Evolutionary conservation across 2,797 vertebrate genomes (phyloP).

Genomic region (Xiphorhynchus erythropygius): DNA sequence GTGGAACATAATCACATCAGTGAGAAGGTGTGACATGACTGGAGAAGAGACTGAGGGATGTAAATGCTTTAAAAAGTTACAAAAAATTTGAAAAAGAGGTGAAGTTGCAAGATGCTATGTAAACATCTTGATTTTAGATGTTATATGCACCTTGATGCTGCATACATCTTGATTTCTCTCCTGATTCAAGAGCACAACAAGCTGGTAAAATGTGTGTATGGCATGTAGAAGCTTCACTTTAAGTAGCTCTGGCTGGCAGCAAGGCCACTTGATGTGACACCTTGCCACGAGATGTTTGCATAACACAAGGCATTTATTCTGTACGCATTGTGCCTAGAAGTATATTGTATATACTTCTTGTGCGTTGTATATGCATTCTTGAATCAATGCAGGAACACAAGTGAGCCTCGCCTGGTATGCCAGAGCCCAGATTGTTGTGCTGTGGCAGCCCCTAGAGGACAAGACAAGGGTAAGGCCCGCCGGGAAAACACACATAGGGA

Average conservation of each 20-base stretch:
- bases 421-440: neutral
- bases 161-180: neutral
- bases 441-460: conserved; percentile 43
- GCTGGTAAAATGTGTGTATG: neutral
- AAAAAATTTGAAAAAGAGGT: neutral
- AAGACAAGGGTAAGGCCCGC: accelerated
- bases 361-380: neutral
- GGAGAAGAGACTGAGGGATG: neutral
- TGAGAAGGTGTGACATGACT: neutral
- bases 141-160: neutral
- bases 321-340: neutral
- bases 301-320: neutral
- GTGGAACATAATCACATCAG: neutral
- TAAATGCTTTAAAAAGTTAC: neutral
- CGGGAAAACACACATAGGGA: too few relatives aligned
- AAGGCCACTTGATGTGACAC: neutral
- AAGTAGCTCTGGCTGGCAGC: neutral
- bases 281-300: neutral
- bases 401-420: accelerated
- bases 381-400: neutral
- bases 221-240: neutral
- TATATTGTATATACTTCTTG: neutral
- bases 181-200: neutral
- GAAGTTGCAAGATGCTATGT: neutral
- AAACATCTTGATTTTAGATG: neutral